Conservation (phyloP, 2,797 vertebrate species). For the Meriones psammophilus region DNA sequence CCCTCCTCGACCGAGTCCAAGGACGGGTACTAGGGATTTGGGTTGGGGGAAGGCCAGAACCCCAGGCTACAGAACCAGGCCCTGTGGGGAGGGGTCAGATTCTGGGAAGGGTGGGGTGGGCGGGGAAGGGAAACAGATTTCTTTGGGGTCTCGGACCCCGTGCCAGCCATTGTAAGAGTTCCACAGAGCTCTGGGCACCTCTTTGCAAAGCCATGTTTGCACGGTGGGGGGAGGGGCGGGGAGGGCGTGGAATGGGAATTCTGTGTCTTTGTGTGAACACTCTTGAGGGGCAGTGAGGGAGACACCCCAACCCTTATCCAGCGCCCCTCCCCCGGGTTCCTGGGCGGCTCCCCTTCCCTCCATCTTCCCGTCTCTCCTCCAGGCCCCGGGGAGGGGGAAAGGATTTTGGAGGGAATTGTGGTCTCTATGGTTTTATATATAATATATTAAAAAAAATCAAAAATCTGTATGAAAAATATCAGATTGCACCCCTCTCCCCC, state of each 20-base stretch:
- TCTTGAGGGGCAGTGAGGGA: conserved; percentile 74
- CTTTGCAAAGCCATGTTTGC: conserved; percentile 85
- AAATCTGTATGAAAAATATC: conserved; percentile 86
- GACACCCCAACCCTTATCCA: conserved; percentile 64
- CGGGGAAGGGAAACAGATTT: conserved; percentile 81
- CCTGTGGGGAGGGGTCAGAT: conserved; percentile 76
- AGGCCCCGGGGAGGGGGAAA: conserved; percentile 76
- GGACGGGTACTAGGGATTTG: conserved; percentile 74
- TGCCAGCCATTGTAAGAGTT: conserved; percentile 85
- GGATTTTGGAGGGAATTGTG: conserved; percentile 67
- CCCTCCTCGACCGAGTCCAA: conserved; percentile 66
- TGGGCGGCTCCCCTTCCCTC: conserved; percentile 55
- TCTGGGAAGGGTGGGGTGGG: conserved; percentile 79
- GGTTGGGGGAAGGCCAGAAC: conserved; percentile 75
- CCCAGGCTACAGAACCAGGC: conserved; percentile 82
- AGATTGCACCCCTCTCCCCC: conserved; percentile 81
- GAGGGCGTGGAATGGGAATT: conserved; percentile 80
- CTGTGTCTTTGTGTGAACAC: conserved; percentile 83
- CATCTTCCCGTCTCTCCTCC: conserved; percentile 77
- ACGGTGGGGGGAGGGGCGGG: conserved; percentile 80
- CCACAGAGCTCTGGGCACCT: conserved; percentile 83
- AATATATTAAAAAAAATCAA: conserved; percentile 87
- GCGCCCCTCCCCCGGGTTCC: conserved; percentile 55
- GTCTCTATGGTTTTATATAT: conserved; percentile 87
- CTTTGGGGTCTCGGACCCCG: conserved; percentile 81